Evolutionary conservation across 2,797 vertebrate genomes (phyloP).

Genomic region (Malacoraja senta): DNA sequence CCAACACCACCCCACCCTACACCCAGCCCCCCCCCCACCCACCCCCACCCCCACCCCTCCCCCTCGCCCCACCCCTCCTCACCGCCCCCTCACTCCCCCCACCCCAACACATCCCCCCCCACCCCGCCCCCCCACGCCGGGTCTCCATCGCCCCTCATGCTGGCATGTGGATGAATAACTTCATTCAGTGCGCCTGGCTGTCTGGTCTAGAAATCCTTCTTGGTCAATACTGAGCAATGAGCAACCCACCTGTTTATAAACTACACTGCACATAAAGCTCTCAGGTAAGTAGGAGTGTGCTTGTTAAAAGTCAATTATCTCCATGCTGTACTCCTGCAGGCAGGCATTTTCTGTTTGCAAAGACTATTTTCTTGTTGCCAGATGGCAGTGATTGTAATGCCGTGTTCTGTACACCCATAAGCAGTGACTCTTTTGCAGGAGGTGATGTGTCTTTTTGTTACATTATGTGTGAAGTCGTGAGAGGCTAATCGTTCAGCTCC

Average conservation of each 20-base stretch:
- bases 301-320: constrained; percentile 32
- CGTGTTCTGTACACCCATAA: neutral
- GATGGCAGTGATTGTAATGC: neutral
- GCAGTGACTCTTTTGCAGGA: neutral
- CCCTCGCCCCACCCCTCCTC: too few relatives aligned
- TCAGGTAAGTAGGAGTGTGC: constrained; percentile 18
- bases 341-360: constrained; percentile 10
- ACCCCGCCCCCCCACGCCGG: too few relatives aligned
- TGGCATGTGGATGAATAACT: neutral
- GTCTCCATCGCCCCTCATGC: too few relatives aligned
- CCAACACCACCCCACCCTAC: too few relatives aligned
- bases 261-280: constrained; percentile 7
- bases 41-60: too few relatives aligned
- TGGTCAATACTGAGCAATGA: constrained; percentile 4
- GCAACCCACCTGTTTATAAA: constrained; percentile 8
- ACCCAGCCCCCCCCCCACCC: too few relatives aligned
- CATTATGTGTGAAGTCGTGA: neutral
- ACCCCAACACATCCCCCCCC: too few relatives aligned
- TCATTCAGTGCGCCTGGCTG: neutral
- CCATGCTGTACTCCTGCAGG: constrained; percentile 6
- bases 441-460: neutral
- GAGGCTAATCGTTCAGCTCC: neutral
- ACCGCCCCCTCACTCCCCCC: too few relatives aligned
- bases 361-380: constrained; percentile 26
- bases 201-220: neutral